Evolutionary conservation across 2,888 invertebrate genomes (phyloP).

Genomic region (Agrotis puta): DNA sequence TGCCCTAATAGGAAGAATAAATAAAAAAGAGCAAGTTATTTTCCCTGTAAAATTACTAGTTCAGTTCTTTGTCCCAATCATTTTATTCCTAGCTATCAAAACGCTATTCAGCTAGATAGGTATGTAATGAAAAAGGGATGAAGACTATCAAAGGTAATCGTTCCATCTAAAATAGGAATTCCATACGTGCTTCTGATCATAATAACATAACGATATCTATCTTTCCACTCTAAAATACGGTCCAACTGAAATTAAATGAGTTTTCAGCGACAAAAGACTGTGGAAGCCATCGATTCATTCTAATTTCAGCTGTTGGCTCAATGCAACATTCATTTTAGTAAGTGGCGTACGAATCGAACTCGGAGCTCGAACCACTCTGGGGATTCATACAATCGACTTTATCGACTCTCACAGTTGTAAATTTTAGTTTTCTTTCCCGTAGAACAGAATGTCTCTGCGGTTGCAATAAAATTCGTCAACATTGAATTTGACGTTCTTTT

Average conservation of each 20-base stretch:
- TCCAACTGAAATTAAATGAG: constrained; percentile 51
- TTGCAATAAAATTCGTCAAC: constrained; percentile 53
- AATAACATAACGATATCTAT: constrained; percentile 22
- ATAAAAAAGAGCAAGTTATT: background rate
- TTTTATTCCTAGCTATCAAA: background rate
- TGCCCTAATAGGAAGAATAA: background rate
- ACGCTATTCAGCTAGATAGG: background rate
- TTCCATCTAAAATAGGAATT: background rate
- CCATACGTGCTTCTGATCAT: constrained; percentile 1
- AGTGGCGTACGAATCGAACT: constrained; percentile 70
- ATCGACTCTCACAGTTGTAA: constrained; percentile 74
- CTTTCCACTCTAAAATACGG: constrained; percentile 26
- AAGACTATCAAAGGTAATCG: constrained; percentile 1
- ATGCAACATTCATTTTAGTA: constrained; percentile 75
- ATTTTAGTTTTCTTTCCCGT: constrained; percentile 72
- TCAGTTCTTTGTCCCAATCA: background rate
- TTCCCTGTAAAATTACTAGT: background rate
- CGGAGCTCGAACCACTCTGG: constrained; percentile 62
- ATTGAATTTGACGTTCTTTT: constrained; percentile 53
- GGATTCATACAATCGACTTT: constrained; percentile 77
- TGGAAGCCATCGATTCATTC: constrained; percentile 62
- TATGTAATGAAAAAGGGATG: background rate
- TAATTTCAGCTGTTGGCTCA: constrained; percentile 70
- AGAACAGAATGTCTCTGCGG: constrained; percentile 53
- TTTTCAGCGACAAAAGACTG: constrained; percentile 53